A percentile compares a stretch with the other conserved stretches of the same genome.
These are phyloP conservation scores for Aphaenogaster ashmeadi DNA, from an alignment of 1,140 invertebrate species.

Conservation along the genomic window DNA sequence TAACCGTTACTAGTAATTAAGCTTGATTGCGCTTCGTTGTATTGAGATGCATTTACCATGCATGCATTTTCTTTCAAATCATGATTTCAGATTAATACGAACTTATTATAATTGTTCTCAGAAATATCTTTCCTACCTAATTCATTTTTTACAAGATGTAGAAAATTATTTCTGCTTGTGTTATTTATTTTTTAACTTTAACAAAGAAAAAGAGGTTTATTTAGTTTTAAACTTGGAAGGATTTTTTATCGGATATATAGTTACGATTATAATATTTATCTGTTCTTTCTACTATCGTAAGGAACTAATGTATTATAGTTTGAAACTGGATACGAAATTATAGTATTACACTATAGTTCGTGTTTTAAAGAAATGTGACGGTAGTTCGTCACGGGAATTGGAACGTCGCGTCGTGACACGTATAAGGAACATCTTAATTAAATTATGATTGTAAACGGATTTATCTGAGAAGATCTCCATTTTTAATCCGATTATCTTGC, in stretches of 20 bases:
- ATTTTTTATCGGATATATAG: background rate
- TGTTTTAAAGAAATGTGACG: background rate
- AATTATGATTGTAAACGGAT: conserved; percentile 51
- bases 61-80: background rate
- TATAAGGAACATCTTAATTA: conserved; percentile 44
- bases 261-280: background rate
- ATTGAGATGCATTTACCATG: background rate
- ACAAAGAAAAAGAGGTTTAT: background rate
- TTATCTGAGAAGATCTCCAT: conserved; percentile 28
- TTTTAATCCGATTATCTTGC: conserved; percentile 16
- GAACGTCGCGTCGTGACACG: conserved; percentile 5
- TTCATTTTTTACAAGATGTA: background rate
- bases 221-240: background rate
- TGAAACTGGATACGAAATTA: background rate
- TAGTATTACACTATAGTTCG: background rate
- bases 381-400: conserved; percentile 30
- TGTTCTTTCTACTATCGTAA: background rate
- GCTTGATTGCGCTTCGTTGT: background rate
- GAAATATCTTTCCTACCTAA: background rate
- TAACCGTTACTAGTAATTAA: background rate
- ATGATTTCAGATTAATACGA: background rate
- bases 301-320: background rate
- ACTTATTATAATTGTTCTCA: background rate
- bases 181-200: background rate
- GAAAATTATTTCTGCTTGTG: background rate